Evolutionary conservation across 2,888 invertebrate genomes (phyloP).

Genomic region (Lymantria dispar): DNA sequence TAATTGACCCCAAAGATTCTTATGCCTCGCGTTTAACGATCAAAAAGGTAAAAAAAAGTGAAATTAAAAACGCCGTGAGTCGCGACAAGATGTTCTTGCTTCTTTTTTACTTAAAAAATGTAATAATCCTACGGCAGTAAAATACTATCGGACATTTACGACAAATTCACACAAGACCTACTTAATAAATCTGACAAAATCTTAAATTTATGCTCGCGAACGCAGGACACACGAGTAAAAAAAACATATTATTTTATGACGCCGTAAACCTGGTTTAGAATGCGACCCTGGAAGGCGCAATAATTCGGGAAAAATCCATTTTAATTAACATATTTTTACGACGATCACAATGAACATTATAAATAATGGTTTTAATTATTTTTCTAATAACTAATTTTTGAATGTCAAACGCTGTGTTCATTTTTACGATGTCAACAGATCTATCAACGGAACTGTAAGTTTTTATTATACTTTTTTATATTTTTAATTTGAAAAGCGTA

Average conservation of each 20-base stretch:
- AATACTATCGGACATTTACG: constrained; percentile 75
- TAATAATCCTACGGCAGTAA: constrained; percentile 68
- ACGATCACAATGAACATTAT: constrained; percentile 44
- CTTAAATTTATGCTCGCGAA: constrained; percentile 67
- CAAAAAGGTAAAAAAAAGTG: constrained; percentile 42
- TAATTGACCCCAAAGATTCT: constrained; percentile 58
- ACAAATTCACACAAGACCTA: constrained; percentile 76
- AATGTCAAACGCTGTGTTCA: background rate
- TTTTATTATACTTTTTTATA: background rate
- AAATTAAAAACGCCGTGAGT: constrained; percentile 51
- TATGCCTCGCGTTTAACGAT: constrained; percentile 59
- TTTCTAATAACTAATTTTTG: constrained; percentile 15
- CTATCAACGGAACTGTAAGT: background rate
- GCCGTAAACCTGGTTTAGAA: constrained; percentile 62
- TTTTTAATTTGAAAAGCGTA: background rate
- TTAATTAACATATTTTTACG: constrained; percentile 65
- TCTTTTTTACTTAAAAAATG: constrained; percentile 51
- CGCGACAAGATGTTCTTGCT: constrained; percentile 51
- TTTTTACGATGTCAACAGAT: background rate
- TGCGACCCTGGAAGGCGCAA: constrained; percentile 47
- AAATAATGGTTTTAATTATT: constrained; percentile 40
- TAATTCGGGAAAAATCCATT: constrained; percentile 64
- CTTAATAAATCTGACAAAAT: constrained; percentile 77
- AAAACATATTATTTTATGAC: constrained; percentile 52
- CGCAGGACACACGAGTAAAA: constrained; percentile 49